Base-by-base conservation (phyloP, 1,140 invertebrate species). In the Odontomachus brunneus region DNA sequence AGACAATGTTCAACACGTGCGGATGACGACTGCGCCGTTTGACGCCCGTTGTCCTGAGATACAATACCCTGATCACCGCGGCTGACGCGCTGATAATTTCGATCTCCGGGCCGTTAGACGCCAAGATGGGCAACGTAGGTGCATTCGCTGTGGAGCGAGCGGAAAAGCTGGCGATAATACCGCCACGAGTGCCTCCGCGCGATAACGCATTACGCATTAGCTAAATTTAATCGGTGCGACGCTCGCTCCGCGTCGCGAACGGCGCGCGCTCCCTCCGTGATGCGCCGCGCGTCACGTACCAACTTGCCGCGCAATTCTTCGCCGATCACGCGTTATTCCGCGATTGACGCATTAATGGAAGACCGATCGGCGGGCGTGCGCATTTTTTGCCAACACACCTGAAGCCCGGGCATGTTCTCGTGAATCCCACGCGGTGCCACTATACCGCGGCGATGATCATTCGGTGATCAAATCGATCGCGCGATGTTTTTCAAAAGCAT, bases 1-100 rank as follows among this genome's bases (percentile, higher is more conserved):
- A 48, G 75, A 80, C 65, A 55, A 67, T 9, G 15, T 63, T 65
- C 57, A 24, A 53, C 48, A 62, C 12, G 38, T 44, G 51, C 14
- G 53, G 12, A 38, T 12, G 17, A 57, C 33, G 22, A 9, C 29
- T 53, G 22, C 62, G 33, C 38, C 38, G 38, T 17, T 14, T 15
- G 7, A 33, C 44, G 26, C 11, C 59, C 33, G 0, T 1, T 22
- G n/a, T 48, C 14, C 2, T 22, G 22, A 65, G 60, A 65, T 44
- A 65, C 38, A 60, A 63, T 17, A 12, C 12, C 17, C 9, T 17
- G n/a, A 48, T 26, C n/a, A 19, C 19, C 63, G 15, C 14, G 0
- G 26, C 33, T 22, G 24, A 65, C 11, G 49, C 4, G 7, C 14
- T 19, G 24, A 22, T 17, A 5, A 49, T 51, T 15, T 63, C 3